Base-by-base conservation (phyloP, 2,113 vertebrate species). In the Malurus cyaneus region DNA sequence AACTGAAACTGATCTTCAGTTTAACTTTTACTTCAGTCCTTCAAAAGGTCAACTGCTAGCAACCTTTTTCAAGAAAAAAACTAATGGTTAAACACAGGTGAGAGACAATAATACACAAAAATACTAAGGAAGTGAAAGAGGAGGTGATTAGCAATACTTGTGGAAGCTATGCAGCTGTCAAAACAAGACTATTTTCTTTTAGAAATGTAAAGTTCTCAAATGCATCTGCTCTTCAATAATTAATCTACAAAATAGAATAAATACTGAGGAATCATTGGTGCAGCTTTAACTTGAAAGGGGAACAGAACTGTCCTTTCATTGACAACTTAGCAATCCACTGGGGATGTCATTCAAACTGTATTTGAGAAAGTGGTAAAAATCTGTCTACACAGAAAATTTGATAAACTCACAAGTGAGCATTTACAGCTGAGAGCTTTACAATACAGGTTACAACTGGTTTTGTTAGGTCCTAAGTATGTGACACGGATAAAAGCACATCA, bases 401-500 rank as follows among this genome's bases (percentile, higher is more conserved):
- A 69, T 71, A 24, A 73, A 66, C 5, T 31, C 44, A 57, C 7
- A 83, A 72, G 31, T 0, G 3, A 94, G 88, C 82, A 80, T 60
- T 36, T 74, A 86, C 61, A 88, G n/a, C 13, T 80, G 81, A 96
- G 88, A 88, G 32, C 64, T 94, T 92, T 91, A 94, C 74, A 76
- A 50, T 67, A n/a, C 0, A 61, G 31, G 42, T 65, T 47, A 93
- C 71, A 80, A 59, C 44, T 36, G 31, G 31, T 52, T 77, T 54
- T 59, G 41, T 72, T 59, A 83, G 11, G 23, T 65, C 36, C 57
- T 54, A 61, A 29, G 8, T 20, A 72, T 9, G 21, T 57, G 71
- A 77, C 4, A 1, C 0, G 3, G 39, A 24, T 72, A 79, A 84
- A 66, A 34, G 21, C 65, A 76, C 31, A 69, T 36, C 53, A 89